These are phyloP conservation scores for Phaenicophaeus curvirostris DNA, from an alignment of 2,797 vertebrate species.

Conservation along the genomic window DNA sequence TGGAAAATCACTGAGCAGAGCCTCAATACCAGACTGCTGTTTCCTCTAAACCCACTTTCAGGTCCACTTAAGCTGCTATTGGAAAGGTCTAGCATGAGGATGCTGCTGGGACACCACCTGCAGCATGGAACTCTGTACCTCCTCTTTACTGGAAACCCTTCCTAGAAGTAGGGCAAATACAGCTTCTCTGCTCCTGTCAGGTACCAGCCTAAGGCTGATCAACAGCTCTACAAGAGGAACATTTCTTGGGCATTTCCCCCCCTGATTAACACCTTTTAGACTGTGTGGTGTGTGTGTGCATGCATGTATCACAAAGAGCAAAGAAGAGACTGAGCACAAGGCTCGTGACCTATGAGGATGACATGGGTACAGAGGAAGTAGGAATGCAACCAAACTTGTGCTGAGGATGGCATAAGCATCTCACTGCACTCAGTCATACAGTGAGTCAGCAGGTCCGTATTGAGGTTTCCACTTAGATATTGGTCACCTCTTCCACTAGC, in stretches of 20 bases:
- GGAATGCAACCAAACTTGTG: not conserved
- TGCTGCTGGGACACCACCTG: not conserved
- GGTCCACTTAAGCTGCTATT: not conserved
- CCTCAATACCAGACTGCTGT: not conserved
- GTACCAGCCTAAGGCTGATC: not conserved
- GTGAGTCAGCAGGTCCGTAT: fast-evolving
- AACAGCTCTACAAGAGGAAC: not conserved
- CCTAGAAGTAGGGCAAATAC: not conserved
- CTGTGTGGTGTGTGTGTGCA: too few species aligned
- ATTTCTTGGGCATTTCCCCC: not conserved
- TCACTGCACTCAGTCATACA: not conserved
- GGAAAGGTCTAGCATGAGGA: not conserved
- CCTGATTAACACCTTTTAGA: not conserved
- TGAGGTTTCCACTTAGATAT: not conserved
- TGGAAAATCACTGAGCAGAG: not conserved
- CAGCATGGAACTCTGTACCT: not conserved
- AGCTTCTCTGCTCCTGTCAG: not conserved
- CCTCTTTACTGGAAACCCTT: not conserved
- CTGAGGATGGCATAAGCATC: not conserved
- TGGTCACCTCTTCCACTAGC: not conserved
- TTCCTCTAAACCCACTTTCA: not conserved
- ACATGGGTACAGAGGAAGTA: not conserved
- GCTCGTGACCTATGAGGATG: not conserved
- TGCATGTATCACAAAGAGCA: not conserved
- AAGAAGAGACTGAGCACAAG: not conserved